These are phyloP conservation scores for Yoshiicerus persimilis DNA, from an alignment of 1,140 invertebrate genomes.

Conservation along the genomic window DNA sequence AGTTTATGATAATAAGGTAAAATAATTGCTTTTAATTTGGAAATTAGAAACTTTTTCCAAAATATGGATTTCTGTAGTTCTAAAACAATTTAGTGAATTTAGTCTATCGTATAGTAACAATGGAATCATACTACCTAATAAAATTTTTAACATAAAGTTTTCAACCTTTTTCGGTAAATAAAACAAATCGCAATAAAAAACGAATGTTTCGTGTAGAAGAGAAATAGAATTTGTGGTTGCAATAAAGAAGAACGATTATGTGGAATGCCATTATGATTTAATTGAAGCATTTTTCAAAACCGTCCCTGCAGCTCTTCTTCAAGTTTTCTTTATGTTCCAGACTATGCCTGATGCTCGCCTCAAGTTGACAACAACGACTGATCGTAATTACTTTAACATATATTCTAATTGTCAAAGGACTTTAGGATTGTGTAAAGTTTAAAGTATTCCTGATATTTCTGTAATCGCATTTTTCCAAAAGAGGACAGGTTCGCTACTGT, in stretches of 20 bases:
- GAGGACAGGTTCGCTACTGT: constrained; percentile 8
- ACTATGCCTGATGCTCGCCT: neutral
- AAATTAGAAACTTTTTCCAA: neutral
- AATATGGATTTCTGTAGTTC: neutral
- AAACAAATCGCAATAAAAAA: no score
- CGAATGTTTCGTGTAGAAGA: neutral
- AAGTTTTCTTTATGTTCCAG: constrained; percentile 27
- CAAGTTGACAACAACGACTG: neutral
- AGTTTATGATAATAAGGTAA: no score
- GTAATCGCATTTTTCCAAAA: no score
- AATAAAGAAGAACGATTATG: constrained; percentile 3
- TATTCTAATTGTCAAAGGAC: no score
- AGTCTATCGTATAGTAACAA: no score
- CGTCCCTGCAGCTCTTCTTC: constrained; percentile 6
- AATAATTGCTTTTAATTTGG: neutral
- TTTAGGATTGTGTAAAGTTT: no score
- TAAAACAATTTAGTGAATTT: no score
- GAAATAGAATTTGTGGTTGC: neutral
- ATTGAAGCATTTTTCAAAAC: constrained; percentile 28
- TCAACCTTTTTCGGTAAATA: no score
- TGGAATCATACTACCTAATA: no score
- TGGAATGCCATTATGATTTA: constrained; percentile 25
- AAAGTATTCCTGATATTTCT: no score
- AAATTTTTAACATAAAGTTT: no score
- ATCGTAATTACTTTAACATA: neutral